Evolutionary conservation across 2,113 vertebrate genomes (phyloP), one percentile per base, ranked within the genome.

Genomic region (Myxocyprinus asiaticus): DNA sequence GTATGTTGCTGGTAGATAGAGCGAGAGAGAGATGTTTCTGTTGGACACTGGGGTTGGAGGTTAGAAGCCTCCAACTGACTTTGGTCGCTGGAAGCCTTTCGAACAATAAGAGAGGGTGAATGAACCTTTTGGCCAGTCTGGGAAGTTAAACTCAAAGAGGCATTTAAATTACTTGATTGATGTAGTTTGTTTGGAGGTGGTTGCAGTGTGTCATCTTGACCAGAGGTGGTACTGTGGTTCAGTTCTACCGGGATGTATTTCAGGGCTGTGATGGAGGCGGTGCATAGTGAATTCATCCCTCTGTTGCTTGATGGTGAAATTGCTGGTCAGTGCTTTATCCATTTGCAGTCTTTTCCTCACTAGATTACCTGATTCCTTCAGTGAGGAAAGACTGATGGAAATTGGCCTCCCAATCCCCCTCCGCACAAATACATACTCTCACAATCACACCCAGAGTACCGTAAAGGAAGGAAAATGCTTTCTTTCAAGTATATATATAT

Each of bases 91-190:
- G 69, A 55, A 66, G 12, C 64, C 11, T 0, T 11, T 6, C 58
- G 74, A 59, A 78, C 85, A 81, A 79, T 84, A 50, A 42, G 6
- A 62, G 42, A 65, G 79, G 56, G 50, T 81, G 76, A 86, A 85
- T 83, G 53, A 62, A 73, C 93, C 67, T 66, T 56, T 92, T 93
- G 94, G 94, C 91, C 93, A 93, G 93, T 94, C 77, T 94, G 94
- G 93, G 92, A 94, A 94, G 94, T 94, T 95, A 95, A 95, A 94
- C 93, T 92, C 89, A 92, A 91, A 94, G 94, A 91, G 94, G 94
- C 93, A 93, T 95, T 96, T 95, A 94, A 94, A 94, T 95, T 94
- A 94, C 94, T 93, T 90, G 92, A 92, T 91, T 93, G 93, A 94
- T 94, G 92, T 89, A 90, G 91, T 92, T 92, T 88, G 53, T 63